These are phyloP conservation scores for Cyprinodon tularosa DNA, from an alignment of 2,113 vertebrate species.

Conservation along the genomic window DNA sequence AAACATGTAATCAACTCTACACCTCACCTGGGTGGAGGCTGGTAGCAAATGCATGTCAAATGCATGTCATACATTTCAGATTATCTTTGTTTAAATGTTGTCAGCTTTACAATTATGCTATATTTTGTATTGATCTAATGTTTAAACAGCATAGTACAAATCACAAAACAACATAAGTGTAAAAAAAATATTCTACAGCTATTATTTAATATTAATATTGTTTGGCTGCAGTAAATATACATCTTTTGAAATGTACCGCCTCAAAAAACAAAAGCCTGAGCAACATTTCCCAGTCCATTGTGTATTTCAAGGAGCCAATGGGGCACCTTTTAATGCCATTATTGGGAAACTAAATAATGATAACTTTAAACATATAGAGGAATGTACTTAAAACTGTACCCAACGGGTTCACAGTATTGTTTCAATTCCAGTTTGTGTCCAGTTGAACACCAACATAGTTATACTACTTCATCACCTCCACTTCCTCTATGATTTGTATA, in stretches of 20 bases:
- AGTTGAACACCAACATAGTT: too few species aligned
- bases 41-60: neutral
- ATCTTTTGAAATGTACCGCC: neutral
- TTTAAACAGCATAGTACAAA: too few species aligned
- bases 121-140: neutral
- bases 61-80: neutral
- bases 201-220: neutral
- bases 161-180: too few species aligned
- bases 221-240: neutral
- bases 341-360: neutral
- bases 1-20: too few species aligned
- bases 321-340: neutral
- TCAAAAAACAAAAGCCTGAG: neutral
- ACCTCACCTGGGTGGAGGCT: too few species aligned
- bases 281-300: slow-evolving; percentile 3
- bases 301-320: slow-evolving; percentile 1
- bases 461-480: too few species aligned
- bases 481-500: too few species aligned
- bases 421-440: too few species aligned
- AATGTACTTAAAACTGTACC: neutral
- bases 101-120: neutral
- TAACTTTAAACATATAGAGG: neutral
- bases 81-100: neutral
- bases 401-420: too few species aligned
- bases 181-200: too few species aligned